phyloP scores from a whole-genome alignment of 2,797 vertebrate genomes.

The Acanthis flammea region DNA sequence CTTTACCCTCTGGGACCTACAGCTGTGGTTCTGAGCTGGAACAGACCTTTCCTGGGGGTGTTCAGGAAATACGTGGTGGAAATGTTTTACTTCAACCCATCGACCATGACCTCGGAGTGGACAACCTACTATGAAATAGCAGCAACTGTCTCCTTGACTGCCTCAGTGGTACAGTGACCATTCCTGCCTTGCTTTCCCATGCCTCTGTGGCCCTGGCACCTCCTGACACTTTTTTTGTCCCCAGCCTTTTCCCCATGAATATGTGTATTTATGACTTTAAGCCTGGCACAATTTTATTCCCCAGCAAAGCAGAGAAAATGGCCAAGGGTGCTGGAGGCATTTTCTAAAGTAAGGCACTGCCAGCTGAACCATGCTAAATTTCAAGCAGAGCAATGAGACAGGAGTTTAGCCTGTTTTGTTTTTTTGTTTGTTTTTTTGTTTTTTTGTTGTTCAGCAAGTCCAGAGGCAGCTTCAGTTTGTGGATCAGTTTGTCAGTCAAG shows the following conservation, averaged over 20 bases:
- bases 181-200: background rate
- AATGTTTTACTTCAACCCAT: conserved; percentile 95
- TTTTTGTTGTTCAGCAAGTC: background rate
- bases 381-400: background rate
- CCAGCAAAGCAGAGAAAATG: background rate
- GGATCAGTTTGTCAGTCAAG: background rate
- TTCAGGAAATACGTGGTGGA: conserved; percentile 95
- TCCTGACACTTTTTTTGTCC: background rate
- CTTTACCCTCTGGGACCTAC: conserved; percentile 90
- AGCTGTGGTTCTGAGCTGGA: conserved; percentile 90
- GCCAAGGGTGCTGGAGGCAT: background rate
- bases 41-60: conserved; percentile 86
- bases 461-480: conserved; percentile 3
- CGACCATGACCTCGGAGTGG: conserved; percentile 91
- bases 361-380: background rate
- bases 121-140: conserved; percentile 96
- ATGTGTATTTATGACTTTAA: background rate
- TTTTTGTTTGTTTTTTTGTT: background rate
- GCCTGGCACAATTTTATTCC: background rate
- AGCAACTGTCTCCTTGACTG: conserved; percentile 86
- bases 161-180: conserved; percentile 85
- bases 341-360: background rate
- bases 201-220: background rate
- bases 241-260: background rate
- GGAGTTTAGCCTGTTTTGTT: background rate